Conservation (phyloP, 2,888 invertebrate species). For the Tholera decimalis region DNA sequence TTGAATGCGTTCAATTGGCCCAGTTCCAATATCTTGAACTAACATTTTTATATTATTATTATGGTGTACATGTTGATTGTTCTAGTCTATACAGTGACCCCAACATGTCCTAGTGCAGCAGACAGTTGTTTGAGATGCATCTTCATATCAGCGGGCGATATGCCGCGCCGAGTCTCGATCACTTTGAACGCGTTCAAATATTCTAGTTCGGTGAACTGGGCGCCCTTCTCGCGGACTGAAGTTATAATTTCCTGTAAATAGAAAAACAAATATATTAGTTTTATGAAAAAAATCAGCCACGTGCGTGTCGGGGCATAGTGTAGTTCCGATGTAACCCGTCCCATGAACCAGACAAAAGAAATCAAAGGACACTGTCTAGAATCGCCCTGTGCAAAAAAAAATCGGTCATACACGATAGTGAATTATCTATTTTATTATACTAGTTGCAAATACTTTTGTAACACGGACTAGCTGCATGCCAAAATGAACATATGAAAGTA, state of each 20-base stretch:
- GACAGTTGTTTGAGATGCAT: slow-evolving; percentile 95
- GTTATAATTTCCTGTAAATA: slow-evolving; percentile 95
- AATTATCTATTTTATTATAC: too few relatives aligned
- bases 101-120: slow-evolving; percentile 96
- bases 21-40: slow-evolving; percentile 96
- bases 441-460: too few relatives aligned
- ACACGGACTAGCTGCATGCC: too few relatives aligned
- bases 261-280: slow-evolving; percentile 55
- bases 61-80: not conserved
- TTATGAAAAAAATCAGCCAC: too few relatives aligned
- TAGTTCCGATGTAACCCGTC: too few relatives aligned
- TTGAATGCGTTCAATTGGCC: slow-evolving; percentile 97
- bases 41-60: slow-evolving; percentile 95
- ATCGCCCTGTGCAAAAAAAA: too few relatives aligned
- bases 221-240: slow-evolving; percentile 96
- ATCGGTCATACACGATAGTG: too few relatives aligned
- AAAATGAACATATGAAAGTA: too few relatives aligned
- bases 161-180: slow-evolving; percentile 92
- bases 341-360: too few relatives aligned
- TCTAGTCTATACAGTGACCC: slow-evolving; percentile 93
- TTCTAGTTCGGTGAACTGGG: slow-evolving; percentile 97
- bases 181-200: slow-evolving; percentile 96
- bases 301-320: too few relatives aligned
- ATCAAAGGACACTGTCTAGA: too few relatives aligned
- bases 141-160: slow-evolving; percentile 91